phyloP scores from a whole-genome alignment of 2,888 invertebrate genomes.

The Corbicula japonica region DNA sequence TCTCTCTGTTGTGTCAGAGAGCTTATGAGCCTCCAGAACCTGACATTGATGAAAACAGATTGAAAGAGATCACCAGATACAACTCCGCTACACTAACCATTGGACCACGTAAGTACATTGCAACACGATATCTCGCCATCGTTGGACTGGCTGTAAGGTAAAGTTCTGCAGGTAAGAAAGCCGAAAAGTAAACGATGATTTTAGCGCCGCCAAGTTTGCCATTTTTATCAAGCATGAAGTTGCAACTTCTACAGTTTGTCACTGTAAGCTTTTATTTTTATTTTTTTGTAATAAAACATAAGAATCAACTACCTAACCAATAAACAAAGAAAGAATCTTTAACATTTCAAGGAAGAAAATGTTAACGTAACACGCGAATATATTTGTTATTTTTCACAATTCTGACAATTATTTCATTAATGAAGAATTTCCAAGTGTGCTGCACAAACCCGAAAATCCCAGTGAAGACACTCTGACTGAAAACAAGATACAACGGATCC shows the following conservation, averaged over 20 bases:
- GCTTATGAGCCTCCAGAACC: slow-evolving; percentile 60
- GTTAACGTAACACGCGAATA: not conserved
- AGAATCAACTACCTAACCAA: not conserved
- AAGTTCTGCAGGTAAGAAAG: not conserved
- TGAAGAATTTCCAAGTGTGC: slow-evolving; percentile 41
- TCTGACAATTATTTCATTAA: not conserved
- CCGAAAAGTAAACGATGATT: not conserved
- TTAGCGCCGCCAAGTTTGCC: not conserved
- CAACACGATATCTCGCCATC: not conserved
- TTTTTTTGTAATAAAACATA: not conserved
- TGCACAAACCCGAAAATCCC: slow-evolving; percentile 49
- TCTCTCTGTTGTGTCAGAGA: slow-evolving; percentile 55
- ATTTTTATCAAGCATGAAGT: not conserved
- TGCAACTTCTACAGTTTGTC: not conserved
- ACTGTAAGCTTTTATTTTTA: not conserved
- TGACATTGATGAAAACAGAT: slow-evolving; percentile 37
- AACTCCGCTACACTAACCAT: slow-evolving; percentile 59
- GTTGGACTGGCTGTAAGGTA: not conserved
- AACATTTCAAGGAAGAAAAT: not conserved
- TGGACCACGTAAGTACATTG: slow-evolving; percentile 45
- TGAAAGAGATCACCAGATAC: slow-evolving; percentile 55
- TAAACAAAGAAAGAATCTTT: not conserved
- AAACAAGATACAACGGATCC: slow-evolving; percentile 48
- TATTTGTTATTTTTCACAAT: not conserved
- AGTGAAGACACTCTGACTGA: slow-evolving; percentile 42